phyloP scores from a whole-genome alignment of 2,888 invertebrate species.

The Heliconius cydno region DNA sequence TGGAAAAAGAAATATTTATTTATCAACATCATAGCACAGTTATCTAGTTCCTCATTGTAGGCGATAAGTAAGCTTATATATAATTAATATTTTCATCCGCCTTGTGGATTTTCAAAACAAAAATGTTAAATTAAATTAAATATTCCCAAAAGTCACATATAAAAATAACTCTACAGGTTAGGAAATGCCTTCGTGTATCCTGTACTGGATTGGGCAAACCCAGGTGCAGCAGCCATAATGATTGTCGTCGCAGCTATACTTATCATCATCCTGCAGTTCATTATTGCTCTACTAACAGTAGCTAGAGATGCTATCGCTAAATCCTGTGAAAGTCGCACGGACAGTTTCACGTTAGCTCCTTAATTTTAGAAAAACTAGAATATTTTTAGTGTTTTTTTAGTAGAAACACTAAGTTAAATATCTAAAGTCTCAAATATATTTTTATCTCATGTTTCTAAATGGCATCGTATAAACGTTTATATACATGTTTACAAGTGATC shows the following conservation, averaged over 20 bases:
- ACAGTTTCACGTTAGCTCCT: conserved; percentile 41
- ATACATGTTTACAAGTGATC: too few relatives aligned
- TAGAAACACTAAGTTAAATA: conserved; percentile 3
- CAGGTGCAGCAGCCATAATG: conserved; percentile 82
- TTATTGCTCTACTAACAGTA: conserved; percentile 81
- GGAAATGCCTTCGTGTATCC: conserved; percentile 88
- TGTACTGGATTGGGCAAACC: conserved; percentile 89
- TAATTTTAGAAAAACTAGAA: background rate
- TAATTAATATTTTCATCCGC: background rate
- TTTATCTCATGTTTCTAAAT: background rate
- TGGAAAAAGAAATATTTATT: background rate
- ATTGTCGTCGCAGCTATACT: conserved; percentile 84
- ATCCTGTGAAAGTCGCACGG: conserved; percentile 51
- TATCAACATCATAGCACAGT: background rate
- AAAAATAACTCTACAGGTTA: conserved; percentile 68
- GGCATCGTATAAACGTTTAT: too few relatives aligned
- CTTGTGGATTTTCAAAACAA: background rate
- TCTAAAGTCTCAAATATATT: background rate
- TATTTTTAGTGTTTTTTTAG: conserved; percentile 10
- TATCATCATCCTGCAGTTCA: conserved; percentile 84
- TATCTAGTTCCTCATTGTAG: background rate
- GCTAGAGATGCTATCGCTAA: conserved; percentile 68
- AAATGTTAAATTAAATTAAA: background rate
- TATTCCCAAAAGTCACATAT: background rate
- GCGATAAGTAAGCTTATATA: background rate